phyloP scores from a whole-genome alignment of 2,797 vertebrate species.

The Semotilus atromaculatus region DNA sequence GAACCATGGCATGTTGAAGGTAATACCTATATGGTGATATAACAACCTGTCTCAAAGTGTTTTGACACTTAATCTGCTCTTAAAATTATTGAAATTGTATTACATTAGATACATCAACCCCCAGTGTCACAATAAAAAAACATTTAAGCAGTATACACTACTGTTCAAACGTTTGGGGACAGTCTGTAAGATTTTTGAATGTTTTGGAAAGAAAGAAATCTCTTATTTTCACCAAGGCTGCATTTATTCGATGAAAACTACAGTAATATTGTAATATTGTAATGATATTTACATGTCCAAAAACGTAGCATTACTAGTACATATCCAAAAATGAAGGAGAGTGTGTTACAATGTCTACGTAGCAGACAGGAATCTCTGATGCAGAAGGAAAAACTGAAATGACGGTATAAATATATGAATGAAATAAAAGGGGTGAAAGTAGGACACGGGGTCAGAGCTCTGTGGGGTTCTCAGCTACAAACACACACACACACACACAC shows the following conservation, averaged over 20 bases:
- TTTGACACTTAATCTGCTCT: too few species aligned
- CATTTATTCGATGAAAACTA: not conserved
- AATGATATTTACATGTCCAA: too few species aligned
- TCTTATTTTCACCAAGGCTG: not conserved
- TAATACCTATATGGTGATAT: not conserved
- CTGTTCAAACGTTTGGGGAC: not conserved
- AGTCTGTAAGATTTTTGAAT: not conserved
- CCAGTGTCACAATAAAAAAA: not conserved
- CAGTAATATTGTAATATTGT: not conserved
- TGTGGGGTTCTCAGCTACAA: conserved; percentile 25
- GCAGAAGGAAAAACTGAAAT: conserved; percentile 12
- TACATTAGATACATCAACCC: not conserved
- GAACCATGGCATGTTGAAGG: not conserved
- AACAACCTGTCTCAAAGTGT: not conserved
- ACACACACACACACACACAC: not conserved
- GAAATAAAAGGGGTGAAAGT: conserved; percentile 41
- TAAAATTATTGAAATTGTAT: not conserved
- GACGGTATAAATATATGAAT: conserved; percentile 24
- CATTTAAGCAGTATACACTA: too few species aligned
- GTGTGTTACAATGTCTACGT: too few species aligned
- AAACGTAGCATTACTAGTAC: too few species aligned
- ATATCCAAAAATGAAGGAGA: too few species aligned
- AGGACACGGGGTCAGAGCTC: conserved; percentile 42
- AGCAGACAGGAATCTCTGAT: too few species aligned
- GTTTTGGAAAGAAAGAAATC: not conserved